A percentile compares a stretch with the other conserved stretches of the same genome.
These are phyloP conservation scores for Dendrocincla fuliginosa DNA, from an alignment of 2,797 vertebrate genomes.

Conservation along the genomic window DNA sequence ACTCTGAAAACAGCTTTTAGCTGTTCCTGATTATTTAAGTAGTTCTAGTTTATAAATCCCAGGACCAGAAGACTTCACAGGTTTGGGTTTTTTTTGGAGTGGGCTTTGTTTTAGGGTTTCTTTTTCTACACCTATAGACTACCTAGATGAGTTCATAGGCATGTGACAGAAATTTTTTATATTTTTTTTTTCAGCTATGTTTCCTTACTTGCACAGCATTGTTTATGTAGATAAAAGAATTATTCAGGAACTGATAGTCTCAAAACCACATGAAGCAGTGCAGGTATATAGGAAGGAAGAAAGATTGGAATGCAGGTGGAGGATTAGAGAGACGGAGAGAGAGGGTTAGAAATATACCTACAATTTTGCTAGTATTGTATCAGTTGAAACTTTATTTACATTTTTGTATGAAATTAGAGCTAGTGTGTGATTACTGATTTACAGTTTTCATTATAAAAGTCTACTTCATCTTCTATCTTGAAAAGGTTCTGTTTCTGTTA, in stretches of 20 bases:
- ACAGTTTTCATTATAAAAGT: not conserved
- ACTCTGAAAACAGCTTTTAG: not conserved
- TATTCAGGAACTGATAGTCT: not conserved
- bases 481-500: not conserved
- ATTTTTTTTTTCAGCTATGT: not conserved
- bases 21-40: not conserved
- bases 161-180: not conserved
- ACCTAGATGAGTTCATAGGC: not conserved
- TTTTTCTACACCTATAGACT: not conserved
- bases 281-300: not conserved
- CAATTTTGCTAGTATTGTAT: not conserved
- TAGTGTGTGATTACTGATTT: not conserved
- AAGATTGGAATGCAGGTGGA: accelerated
- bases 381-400: not conserved
- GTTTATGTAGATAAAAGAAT: not conserved
- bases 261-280: not conserved
- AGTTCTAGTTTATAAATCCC: not conserved
- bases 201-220: not conserved
- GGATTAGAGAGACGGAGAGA: not conserved
- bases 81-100: not conserved
- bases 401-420: not conserved
- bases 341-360: not conserved
- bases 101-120: not conserved
- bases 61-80: not conserved
- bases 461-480: not conserved